Evolutionary conservation across 2,113 vertebrate species (phyloP).

Genomic region (Gnathonemus echidnorhynchus): DNA sequence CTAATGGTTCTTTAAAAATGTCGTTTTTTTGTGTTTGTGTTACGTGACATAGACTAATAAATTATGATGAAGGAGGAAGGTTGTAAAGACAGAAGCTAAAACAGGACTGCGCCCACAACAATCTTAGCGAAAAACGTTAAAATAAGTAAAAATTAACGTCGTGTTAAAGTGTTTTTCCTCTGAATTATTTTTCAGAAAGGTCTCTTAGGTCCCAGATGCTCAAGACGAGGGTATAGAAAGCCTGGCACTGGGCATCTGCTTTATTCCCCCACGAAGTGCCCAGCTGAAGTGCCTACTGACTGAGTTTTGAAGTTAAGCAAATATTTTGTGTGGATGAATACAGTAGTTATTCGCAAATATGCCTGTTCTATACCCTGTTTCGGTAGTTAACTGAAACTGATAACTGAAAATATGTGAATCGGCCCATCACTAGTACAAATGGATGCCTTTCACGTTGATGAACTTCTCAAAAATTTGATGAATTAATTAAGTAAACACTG

Average conservation of each 20-base stretch:
- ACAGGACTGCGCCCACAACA: background rate
- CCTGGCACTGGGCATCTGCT: constrained; percentile 11
- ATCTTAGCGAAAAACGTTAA: background rate
- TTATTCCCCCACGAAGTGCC: background rate
- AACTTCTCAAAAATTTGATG: background rate
- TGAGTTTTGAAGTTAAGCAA: background rate
- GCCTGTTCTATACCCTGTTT: background rate
- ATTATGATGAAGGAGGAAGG: background rate
- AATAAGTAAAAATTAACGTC: background rate
- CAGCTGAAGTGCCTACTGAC: background rate
- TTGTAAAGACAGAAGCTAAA: background rate
- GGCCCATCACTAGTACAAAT: background rate
- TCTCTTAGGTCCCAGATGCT: background rate
- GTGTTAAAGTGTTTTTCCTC: background rate
- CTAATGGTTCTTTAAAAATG: background rate
- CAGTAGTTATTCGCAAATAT: background rate
- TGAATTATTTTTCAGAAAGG: background rate
- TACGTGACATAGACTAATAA: background rate
- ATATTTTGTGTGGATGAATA: background rate
- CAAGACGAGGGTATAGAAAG: background rate
- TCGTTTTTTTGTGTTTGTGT: background rate
- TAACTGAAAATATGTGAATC: too few species aligned
- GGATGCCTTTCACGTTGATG: background rate
- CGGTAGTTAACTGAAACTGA: too few species aligned
- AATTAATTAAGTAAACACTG: background rate